phyloP scores from a whole-genome alignment of 64 coral and sea anemone species.

The Montipora foliosa region DNA sequence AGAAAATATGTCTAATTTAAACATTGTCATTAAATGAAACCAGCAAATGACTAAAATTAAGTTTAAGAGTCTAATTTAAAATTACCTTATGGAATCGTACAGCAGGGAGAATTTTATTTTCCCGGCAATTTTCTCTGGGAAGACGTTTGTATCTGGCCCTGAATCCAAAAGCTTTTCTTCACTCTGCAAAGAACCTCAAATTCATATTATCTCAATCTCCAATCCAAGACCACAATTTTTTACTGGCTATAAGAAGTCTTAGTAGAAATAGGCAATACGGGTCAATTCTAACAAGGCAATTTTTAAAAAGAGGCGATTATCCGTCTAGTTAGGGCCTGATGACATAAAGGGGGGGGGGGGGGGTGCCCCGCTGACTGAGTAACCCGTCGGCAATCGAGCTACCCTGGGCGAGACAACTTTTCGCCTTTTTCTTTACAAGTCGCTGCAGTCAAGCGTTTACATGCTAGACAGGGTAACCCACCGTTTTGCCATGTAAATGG shows the following conservation, averaged over 20 bases:
- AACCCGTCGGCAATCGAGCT: not conserved
- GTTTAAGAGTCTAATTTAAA: not conserved
- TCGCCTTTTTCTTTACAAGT: not conserved
- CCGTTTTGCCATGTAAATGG: not conserved
- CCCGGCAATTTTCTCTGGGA: not conserved
- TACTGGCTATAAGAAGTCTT: not conserved
- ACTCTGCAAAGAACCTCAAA: conserved; percentile 61
- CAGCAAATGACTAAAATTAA: not conserved
- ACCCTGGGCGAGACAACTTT: not conserved
- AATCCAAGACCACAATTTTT: not conserved
- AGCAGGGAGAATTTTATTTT: conserved; percentile 64
- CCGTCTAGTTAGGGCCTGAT: too few relatives aligned
- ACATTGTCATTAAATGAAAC: too few relatives aligned
- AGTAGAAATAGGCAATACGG: too few relatives aligned
- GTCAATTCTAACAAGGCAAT: too few relatives aligned
- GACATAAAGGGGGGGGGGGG: too few relatives aligned
- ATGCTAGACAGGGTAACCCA: not conserved
- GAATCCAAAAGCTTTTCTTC: conserved; percentile 62
- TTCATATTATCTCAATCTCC: not conserved
- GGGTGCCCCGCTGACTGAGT: not conserved
- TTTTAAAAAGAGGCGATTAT: too few relatives aligned
- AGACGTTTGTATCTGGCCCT: not conserved
- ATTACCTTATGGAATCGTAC: conserved; percentile 66
- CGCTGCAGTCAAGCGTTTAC: not conserved
- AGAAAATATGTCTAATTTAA: too few relatives aligned